Evolutionary conservation across 2,888 invertebrate species (phyloP), one percentile per base, ranked within the genome.

Genomic region (Cordilura impudica): DNA sequence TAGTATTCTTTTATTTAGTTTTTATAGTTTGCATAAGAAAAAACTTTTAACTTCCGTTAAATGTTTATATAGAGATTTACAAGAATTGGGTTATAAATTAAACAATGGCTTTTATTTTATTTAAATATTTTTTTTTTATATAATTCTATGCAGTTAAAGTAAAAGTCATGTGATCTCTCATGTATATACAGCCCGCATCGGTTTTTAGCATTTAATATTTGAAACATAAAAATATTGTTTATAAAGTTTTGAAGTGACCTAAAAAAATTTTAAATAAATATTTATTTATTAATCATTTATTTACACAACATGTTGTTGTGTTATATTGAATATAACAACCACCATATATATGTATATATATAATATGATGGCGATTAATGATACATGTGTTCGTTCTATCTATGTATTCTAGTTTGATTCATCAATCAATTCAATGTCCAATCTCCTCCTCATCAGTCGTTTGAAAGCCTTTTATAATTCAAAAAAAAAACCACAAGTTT

Each of bases 401-500:
- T 39, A n/a, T 39, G 35, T 10, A n/a, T n/a, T 39, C 6, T 39
- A n/a, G 35, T n/a, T 39, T 39, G n/a, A 39, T 39, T 39, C 35
- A n/a, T 39, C 35, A 39, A 39, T 39, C 35, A 39, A 12, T n/a
- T 12, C 35, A 39, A n/a, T n/a, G 35, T 12, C 35, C 12, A 39
- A n/a, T 39, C n/a, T 39, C n/a, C n/a, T 39, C n/a, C 5, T 39
- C 2, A 39, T 39, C n/a, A 26, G 26, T 26, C 26, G 6, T 26
- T 26, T 26, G 6, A 26, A 26, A 26, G 3, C 3, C 6, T 4
- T 4, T 4, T 4, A 26, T 4, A 26, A 26, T 26, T 4, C 35
- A 26, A 21, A 60, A 19, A 29, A 18, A 49, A 47, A 1, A 16
- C 39, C 14, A 54, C 39, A 26, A 61, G 45, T 69, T 67, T 65